Evolutionary conservation across 2,888 invertebrate genomes (phyloP).

Genomic region (Leucophenga maculata): DNA sequence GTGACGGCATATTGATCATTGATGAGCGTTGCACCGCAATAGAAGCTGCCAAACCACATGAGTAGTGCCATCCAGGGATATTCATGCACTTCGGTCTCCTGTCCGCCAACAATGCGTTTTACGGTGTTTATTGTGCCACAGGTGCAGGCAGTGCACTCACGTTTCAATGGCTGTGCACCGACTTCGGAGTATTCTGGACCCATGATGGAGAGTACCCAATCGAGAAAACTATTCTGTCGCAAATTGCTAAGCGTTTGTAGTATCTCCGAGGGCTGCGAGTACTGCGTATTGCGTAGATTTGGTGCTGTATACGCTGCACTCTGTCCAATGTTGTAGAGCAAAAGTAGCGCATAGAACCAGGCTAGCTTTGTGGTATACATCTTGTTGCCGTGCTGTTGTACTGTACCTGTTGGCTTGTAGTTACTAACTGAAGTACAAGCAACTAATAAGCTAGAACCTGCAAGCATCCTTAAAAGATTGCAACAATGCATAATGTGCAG

Average conservation of each 20-base stretch:
- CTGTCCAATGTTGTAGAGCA: constrained; percentile 27
- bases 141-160: constrained; percentile 64
- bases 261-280: constrained; percentile 52
- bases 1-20: constrained; percentile 83
- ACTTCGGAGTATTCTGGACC: constrained; percentile 48
- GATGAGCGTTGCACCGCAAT: constrained; percentile 84
- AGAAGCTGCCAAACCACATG: constrained; percentile 75
- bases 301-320: constrained; percentile 35
- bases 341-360: constrained; percentile 4
- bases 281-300: background rate
- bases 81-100: constrained; percentile 81
- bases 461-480: background rate
- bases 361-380: constrained; percentile 8
- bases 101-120: constrained; percentile 84
- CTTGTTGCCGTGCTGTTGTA: background rate
- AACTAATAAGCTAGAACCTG: background rate
- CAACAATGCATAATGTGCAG: no score
- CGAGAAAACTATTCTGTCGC: constrained; percentile 59
- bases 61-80: constrained; percentile 81
- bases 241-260: constrained; percentile 45
- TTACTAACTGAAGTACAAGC: constrained; percentile 5
- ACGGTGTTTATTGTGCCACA: constrained; percentile 81
- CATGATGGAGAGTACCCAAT: constrained; percentile 61
- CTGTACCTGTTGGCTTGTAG: constrained; percentile 12
- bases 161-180: constrained; percentile 43